These are phyloP conservation scores for Lathamus discolor DNA, from an alignment of 2,113 vertebrate genomes.

Conservation along the genomic window DNA sequence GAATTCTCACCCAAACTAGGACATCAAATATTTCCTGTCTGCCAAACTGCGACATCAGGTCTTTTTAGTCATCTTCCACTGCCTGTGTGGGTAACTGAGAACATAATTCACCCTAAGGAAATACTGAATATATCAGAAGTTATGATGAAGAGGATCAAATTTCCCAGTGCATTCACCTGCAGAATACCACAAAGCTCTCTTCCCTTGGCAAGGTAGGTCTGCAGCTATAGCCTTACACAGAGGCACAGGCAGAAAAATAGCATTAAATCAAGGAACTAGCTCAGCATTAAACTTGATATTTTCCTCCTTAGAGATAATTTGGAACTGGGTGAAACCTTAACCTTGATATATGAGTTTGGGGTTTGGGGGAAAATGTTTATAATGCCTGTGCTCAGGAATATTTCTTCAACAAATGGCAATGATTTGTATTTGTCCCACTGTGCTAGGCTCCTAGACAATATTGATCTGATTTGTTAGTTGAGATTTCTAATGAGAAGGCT, in stretches of 20 bases:
- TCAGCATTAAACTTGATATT: not conserved
- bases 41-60: not conserved
- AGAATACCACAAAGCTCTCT: not conserved
- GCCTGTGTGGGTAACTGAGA: not conserved
- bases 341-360: not conserved
- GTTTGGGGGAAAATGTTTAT: not conserved
- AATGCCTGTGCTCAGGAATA: not conserved
- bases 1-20: not conserved
- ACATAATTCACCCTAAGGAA: not conserved
- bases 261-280: not conserved
- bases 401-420: not conserved
- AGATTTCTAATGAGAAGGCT: slow-evolving; percentile 33
- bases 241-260: not conserved
- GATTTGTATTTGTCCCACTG: not conserved
- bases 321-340: not conserved
- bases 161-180: not conserved
- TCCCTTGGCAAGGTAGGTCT: not conserved
- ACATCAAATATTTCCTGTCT: not conserved
- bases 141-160: not conserved
- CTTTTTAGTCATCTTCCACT: not conserved
- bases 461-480: slow-evolving; percentile 40
- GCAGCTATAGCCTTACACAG: not conserved
- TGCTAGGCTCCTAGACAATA: slow-evolving; percentile 40
- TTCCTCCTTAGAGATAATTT: not conserved
- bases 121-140: not conserved